Base-by-base conservation (phyloP, 2,888 invertebrate genomes). In the Frankliniella intonsa region DNA sequence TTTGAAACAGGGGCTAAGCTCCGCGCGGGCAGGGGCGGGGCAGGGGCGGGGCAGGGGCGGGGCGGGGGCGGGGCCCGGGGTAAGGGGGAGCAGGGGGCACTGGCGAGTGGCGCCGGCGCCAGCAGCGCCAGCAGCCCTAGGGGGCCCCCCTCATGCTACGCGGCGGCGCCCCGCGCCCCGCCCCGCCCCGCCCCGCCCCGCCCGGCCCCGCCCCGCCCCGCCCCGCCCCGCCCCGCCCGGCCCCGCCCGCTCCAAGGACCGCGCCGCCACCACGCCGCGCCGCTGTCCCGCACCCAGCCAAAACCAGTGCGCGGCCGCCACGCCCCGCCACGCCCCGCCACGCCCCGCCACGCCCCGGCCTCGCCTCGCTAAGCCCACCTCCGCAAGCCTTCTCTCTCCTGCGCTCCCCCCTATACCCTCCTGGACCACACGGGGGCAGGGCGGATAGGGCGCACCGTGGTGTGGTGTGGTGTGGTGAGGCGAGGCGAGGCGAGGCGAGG, bases 1-100 rank as follows among this genome's bases (percentile, higher is more conserved):
- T 76, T 76, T 76, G 69, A 76, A 76, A 76, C 69, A 76, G 62
- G 62, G 62, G 62, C 62, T 17, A 62, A 62, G 62, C 19, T 62
- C 62, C 62, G 62, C 62, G 62, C 38, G 14, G 55, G 55, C 55
- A 14, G 14, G 10, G 55, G 12, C 14, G 5, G 55, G 14, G 22
- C 69, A 1, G 7, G 69, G 69, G 69, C 22, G 11, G 22, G 69
- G 22, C 9, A 51, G 69, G 9, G 22, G 62, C 62, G 17, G 14
- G 62, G 62, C 38, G 38, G 38, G 38, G 38, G 38, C 38, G 38
- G 38, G 14, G 7, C 55, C 55, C 55, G 19, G 55, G 55, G 55
- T 12, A 8, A 14, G 7, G 55, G 17, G 9, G 55, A 8, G 55
- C 3, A 55, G 55, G 55, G 9, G 55, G 62, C 62, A 38, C 62